Evolutionary conservation across 2,888 invertebrate genomes (phyloP), one percentile per base, ranked within the genome.

Genomic region (Chorisops tibialis): DNA sequence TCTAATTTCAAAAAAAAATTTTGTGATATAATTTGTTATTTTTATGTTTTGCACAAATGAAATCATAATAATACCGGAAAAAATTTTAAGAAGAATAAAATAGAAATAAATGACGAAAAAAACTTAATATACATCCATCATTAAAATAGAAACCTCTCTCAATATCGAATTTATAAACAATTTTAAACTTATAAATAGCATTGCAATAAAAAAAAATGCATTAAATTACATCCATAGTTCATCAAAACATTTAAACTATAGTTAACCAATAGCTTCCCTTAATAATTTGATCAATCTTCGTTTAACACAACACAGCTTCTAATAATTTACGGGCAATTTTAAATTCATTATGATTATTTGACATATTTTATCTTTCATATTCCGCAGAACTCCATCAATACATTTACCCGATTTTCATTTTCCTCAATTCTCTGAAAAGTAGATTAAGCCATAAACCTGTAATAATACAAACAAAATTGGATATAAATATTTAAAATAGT

Each of bases 121-220:
- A 41, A 41, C n/a, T 30, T 30, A 30, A 30, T 30, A 30, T 1
- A 30, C 30, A 30, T 7, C 30, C 30, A 30, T 9, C 30, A 7
- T 7, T 30, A 30, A 41, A 41, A 16, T 11, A 41, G 3, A 30
- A 9, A 56, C 58, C 50, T 50, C 52, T 61, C 61, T 58, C 49
- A 58, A 62, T n/a, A 62, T 62, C 62, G 58, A 58, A 62, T 58
- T 62, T 62, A 62, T 52, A 19, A 7, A 37, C 37, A 37, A 37
- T 11, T 37, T n/a, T 11, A 30, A 30, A 30, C 30, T 30, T n/a
- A n/a, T n/a, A 41, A 41, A 41, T 16, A 41, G n/a, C n/a, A 3
- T 37, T 41, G 41, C n/a, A 16, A 41, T 16, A 41, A 9, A 41
- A 41, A 41, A 9, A 41, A 41, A 16, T 41, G 12, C n/a, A 9